Evolutionary conservation across 2,797 vertebrate genomes (phyloP), one percentile per base, ranked within the genome.

Genomic region (Neosilurus hyrtlii): DNA sequence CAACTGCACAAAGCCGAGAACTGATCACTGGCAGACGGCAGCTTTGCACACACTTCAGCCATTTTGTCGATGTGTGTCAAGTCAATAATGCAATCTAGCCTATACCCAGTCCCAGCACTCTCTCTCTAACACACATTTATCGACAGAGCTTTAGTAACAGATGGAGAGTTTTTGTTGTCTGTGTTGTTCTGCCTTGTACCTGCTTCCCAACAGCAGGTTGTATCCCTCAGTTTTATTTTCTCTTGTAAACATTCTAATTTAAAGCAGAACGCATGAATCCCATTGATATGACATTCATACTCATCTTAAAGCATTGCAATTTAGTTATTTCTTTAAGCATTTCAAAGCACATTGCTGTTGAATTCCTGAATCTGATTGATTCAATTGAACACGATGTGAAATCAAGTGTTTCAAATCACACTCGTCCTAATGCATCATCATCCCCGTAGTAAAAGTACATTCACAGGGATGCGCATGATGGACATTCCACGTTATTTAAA

Each of bases 41-140:
- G 77, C n/a, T 30, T 85, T 76, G 52, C 83, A 84, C 83, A 84
- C 86, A 83, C 82, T 84, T 88, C 75, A 81, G 86, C 85, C 86
- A 85, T 86, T 88, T 87, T 83, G 83, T 86, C 83, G 81, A 87
- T 83, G 82, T 63, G 70, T 82, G 83, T 84, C 78, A 75, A 83
- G 84, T 86, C 84, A 86, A 88, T 87, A 88, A 88, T 88, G 87
- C 83, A 86, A 88, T 88, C 83, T 86, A 88, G 86, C 78, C 83
- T 87, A 80, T 84, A 83, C 78, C 82, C 82, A 72, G 61, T 81
- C 84, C 75, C 73, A 68, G 66, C 57, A 15, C n/a, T n/a, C n/a
- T 30, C 26, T 62, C 77, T 86, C 82, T 83, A 86, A 82, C 79
- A 80, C 82, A 78, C 80, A 74, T 84, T 84, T 85, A 87, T 87